Base-by-base conservation (phyloP, 2,888 invertebrate genomes). In the Tinea semifulvella region DNA sequence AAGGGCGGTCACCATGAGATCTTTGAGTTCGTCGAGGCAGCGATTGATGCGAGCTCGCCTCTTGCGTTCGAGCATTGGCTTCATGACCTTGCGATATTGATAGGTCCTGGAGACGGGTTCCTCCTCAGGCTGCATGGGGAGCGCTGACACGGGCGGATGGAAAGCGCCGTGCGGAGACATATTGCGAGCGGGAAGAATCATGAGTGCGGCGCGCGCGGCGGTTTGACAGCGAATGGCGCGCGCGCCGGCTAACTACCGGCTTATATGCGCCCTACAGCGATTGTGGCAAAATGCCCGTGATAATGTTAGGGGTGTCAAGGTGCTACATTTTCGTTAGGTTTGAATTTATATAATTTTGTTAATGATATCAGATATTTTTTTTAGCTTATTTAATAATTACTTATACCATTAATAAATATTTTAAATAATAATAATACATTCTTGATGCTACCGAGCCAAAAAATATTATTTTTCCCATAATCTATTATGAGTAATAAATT, bases 51-150 rank as follows among this genome's bases (percentile, higher is more conserved):
- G 85, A 8, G 94, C 94, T 51, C 94, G 83, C 20, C 94, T 84
- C 68, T 94, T 93, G 46, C 94, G 84, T 65, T 94, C 94, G 56
- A 94, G 76, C 88, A 94, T 89, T 40, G 94, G 94, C 69, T 94
- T 94, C 92, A 93, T 94, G 53, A 94, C 93, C 85, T 93, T 94
- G 68, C 94, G 85, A 80, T 94, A 94, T 65, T 94, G 94, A 69
- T 94, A 94, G 52, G 94, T 94, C 64, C 94, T 85, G 51, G 94
- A 94, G 68, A 92, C 91, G 46, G 89, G 89, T 53, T 80, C 81
- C 49, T 80, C 81, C 53, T 81, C 80, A 48, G 59, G 56, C 60
- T 68, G 68, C 53, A 17, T 14, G 14, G 14, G 8, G 8, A 14
- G 38, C 28, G 28, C 42, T 47, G 45, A 49, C 60, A 69, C 74